Evolutionary conservation across 2,113 vertebrate species (phyloP).

Genomic region (Eclectus roratus): DNA sequence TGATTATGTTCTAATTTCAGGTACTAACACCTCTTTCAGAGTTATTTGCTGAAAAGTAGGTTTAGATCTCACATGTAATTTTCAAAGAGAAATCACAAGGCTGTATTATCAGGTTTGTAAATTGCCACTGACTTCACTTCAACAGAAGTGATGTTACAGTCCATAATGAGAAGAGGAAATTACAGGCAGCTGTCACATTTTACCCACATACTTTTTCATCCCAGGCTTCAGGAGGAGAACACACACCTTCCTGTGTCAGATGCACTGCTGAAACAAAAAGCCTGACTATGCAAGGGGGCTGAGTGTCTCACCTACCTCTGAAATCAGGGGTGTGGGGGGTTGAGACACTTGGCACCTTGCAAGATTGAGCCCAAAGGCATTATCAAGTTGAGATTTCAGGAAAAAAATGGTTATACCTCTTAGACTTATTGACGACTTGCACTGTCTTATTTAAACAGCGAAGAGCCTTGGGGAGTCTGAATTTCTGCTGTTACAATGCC

Average conservation of each 20-base stretch:
- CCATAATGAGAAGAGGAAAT: background rate
- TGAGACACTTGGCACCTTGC: background rate
- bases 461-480: background rate
- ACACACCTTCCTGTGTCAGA: background rate
- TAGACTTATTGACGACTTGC: background rate
- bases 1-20: background rate
- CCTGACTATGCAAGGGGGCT: background rate
- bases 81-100: background rate
- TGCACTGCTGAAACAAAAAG: background rate
- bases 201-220: background rate
- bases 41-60: background rate
- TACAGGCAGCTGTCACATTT: background rate
- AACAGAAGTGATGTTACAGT: background rate
- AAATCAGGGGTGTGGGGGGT: rapidly evolving
- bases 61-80: background rate
- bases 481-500: constrained; percentile 12
- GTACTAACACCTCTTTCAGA: background rate
- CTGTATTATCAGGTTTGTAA: background rate
- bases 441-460: background rate
- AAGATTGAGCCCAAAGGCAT: background rate
- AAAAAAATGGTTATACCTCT: background rate
- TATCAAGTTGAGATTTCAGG: background rate
- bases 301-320: background rate
- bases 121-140: background rate
- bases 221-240: background rate